phyloP scores from a whole-genome alignment of 2,888 invertebrate genomes.

The Neoscelio sp. region DNA sequence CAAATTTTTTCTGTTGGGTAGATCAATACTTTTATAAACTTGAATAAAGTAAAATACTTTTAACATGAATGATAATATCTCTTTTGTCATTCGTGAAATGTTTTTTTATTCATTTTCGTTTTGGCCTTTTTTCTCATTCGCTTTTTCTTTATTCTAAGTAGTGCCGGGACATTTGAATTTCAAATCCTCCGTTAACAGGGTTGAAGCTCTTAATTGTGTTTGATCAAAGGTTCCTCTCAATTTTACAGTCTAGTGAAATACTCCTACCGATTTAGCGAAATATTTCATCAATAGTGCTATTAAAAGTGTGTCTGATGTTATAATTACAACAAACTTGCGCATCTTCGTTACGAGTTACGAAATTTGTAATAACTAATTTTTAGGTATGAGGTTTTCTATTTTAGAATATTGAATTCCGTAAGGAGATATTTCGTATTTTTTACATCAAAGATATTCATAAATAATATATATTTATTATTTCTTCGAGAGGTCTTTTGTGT shows the following conservation, averaged over 20 bases:
- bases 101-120: background rate
- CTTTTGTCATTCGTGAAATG: slow-evolving; percentile 12
- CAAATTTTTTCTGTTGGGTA: background rate
- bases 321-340: slow-evolving; percentile 15
- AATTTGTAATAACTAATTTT: too few species aligned
- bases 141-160: slow-evolving; percentile 38
- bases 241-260: slow-evolving; percentile 50
- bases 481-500: slow-evolving; percentile 15
- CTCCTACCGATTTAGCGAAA: slow-evolving; percentile 31
- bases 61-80: slow-evolving; percentile 12
- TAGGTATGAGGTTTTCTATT: too few species aligned
- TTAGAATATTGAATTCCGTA: too few species aligned
- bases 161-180: slow-evolving; percentile 57
- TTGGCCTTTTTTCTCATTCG: background rate
- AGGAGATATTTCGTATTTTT: too few species aligned
- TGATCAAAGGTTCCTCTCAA: slow-evolving; percentile 62
- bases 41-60: background rate
- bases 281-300: slow-evolving; percentile 36
- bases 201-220: slow-evolving; percentile 58
- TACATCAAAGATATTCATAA: slow-evolving; percentile 11
- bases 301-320: slow-evolving; percentile 22
- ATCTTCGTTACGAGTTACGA: background rate
- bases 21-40: slow-evolving; percentile 3
- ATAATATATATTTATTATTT: slow-evolving; percentile 38
- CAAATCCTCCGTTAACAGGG: slow-evolving; percentile 51